Evolutionary conservation across 2,797 vertebrate species (phyloP).

Genomic region (Argyrosomus regius): DNA sequence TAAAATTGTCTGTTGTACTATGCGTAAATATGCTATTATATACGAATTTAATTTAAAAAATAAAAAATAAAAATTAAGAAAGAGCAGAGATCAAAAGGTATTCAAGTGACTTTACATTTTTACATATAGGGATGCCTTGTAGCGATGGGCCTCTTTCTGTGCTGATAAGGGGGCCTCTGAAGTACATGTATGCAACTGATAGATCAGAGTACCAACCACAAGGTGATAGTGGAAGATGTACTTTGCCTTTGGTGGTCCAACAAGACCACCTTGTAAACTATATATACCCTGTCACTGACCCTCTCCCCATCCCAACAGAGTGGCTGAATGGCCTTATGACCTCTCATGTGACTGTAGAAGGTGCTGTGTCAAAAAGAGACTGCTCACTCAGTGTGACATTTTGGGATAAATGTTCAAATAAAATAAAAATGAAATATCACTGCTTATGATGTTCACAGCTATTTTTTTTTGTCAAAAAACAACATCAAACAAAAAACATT

Average conservation of each 20-base stretch:
- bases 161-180: constrained; percentile 1
- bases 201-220: constrained; percentile 2
- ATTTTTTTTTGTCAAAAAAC: neutral
- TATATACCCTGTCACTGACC: neutral
- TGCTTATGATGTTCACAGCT: neutral
- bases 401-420: too few species aligned
- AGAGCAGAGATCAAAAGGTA: neutral
- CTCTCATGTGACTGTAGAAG: neutral
- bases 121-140: neutral
- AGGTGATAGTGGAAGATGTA: neutral
- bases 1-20: neutral
- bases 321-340: neutral
- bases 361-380: neutral
- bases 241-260: neutral
- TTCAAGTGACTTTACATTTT: neutral
- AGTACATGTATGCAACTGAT: constrained; percentile 31
- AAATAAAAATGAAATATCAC: too few species aligned
- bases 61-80: too few species aligned
- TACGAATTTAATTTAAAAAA: too few species aligned
- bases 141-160: neutral
- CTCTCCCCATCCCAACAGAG: neutral
- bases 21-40: neutral
- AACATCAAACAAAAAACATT: neutral
- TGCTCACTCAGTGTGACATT: neutral
- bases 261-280: too few species aligned